phyloP scores from a whole-genome alignment of 2,888 invertebrate species.

The Pristionchus mayeri region DNA sequence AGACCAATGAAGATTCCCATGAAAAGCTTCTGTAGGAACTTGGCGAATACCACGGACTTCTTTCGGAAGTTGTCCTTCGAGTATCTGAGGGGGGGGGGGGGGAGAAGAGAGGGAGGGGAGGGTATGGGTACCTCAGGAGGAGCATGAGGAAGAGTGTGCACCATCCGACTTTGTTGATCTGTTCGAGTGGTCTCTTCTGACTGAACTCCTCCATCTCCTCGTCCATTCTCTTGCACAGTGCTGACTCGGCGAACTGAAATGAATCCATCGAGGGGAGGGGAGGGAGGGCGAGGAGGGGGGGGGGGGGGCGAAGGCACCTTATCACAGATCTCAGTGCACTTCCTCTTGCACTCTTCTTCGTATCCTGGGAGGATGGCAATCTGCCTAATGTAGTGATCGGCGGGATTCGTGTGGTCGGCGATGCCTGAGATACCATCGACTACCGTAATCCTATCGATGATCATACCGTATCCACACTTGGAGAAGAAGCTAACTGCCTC shows the following conservation, averaged over 20 bases:
- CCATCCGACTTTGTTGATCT: constrained; percentile 27
- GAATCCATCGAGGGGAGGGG: no score
- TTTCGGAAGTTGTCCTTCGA: constrained; percentile 66
- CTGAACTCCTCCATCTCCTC: constrained; percentile 24
- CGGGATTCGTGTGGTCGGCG: constrained; percentile 76
- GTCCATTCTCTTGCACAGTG: constrained; percentile 16
- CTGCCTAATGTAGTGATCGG: constrained; percentile 79
- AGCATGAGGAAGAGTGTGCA: constrained; percentile 18
- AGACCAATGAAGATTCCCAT: constrained; percentile 83
- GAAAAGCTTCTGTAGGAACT: constrained; percentile 67
- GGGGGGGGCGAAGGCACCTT: constrained; percentile 17
- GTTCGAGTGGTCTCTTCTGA: constrained; percentile 21
- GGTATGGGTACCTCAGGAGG: not conserved
- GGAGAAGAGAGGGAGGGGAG: not conserved
- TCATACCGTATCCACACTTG: constrained; percentile 64
- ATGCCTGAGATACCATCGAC: constrained; percentile 52
- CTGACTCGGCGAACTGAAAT: constrained; percentile 25
- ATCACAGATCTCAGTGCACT: constrained; percentile 70
- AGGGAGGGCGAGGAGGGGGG: not conserved
- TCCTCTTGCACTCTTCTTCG: constrained; percentile 86
- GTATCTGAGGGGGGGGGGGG: constrained; percentile 51
- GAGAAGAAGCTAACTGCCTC: constrained; percentile 87
- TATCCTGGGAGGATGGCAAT: constrained; percentile 89
- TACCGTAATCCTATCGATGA: not conserved
- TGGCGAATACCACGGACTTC: constrained; percentile 65